Conservation (phyloP, 35 echinoderm and acorn worm genomes). For the Ophiothrix spiculata region DNA sequence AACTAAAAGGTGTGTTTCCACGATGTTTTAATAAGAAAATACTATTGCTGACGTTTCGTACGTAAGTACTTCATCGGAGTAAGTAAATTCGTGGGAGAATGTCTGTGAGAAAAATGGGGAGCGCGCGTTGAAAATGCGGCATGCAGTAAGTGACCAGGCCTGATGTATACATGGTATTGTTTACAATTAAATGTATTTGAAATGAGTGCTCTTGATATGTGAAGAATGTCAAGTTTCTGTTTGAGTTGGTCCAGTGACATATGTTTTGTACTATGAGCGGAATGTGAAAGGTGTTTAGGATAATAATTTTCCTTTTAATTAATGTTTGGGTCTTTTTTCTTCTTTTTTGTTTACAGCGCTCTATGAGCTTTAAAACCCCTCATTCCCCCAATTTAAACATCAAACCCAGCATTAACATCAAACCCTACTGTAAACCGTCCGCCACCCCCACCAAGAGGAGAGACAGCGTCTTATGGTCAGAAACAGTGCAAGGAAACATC, state of each 20-base stretch:
- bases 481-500: constrained; percentile 87
- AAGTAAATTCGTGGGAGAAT: no score
- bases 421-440: constrained; percentile 92
- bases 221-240: background rate
- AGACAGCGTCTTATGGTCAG: constrained; percentile 92
- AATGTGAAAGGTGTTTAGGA: background rate
- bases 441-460: constrained; percentile 93
- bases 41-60: no score
- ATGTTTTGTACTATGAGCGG: background rate
- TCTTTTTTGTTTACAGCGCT: constrained; percentile 69
- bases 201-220: background rate
- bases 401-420: constrained; percentile 86
- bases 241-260: background rate
- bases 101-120: no score
- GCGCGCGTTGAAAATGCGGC: no score
- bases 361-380: constrained; percentile 89
- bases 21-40: no score
- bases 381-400: constrained; percentile 75
- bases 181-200: background rate
- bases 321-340: background rate
- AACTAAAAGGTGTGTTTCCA: no score
- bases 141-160: no score
- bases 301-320: background rate
- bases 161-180: background rate
- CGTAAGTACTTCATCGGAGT: no score